Evolutionary conservation across 2,888 invertebrate species (phyloP).

Genomic region (Diarsia mendica): DNA sequence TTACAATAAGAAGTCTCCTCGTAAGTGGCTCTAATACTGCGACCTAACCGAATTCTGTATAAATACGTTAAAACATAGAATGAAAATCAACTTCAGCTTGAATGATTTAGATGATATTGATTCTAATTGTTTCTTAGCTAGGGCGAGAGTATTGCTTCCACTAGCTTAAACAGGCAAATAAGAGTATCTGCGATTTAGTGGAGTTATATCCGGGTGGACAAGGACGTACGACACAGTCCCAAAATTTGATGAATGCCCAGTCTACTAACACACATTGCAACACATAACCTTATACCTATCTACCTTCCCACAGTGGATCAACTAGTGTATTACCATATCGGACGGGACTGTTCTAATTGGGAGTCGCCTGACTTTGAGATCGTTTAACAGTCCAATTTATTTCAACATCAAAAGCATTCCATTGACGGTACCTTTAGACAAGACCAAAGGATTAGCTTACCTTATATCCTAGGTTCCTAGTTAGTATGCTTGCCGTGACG

Average conservation of each 20-base stretch:
- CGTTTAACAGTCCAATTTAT: slow-evolving; percentile 25
- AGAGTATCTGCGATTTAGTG: neutral
- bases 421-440: neutral
- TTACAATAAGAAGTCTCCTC: neutral
- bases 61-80: slow-evolving; percentile 22
- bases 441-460: neutral
- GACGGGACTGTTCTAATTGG: slow-evolving; percentile 23
- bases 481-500: neutral
- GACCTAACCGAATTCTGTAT: slow-evolving; percentile 14
- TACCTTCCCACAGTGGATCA: slow-evolving; percentile 19
- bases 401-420: slow-evolving; percentile 5
- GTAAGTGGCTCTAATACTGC: slow-evolving; percentile 10
- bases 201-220: neutral
- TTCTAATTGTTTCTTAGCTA: slow-evolving; percentile 33
- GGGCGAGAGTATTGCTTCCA: slow-evolving; percentile 7
- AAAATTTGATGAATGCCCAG: slow-evolving; percentile 3
- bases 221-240: neutral
- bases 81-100: slow-evolving; percentile 29
- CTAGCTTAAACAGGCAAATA: neutral
- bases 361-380: slow-evolving; percentile 42
- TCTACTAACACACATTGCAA: neutral
- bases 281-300: neutral
- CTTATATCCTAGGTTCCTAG: neutral
- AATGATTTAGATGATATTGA: slow-evolving; percentile 32
- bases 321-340: neutral